Conservation (phyloP, 2,797 vertebrate genomes). For the Anguilla marmorata region DNA sequence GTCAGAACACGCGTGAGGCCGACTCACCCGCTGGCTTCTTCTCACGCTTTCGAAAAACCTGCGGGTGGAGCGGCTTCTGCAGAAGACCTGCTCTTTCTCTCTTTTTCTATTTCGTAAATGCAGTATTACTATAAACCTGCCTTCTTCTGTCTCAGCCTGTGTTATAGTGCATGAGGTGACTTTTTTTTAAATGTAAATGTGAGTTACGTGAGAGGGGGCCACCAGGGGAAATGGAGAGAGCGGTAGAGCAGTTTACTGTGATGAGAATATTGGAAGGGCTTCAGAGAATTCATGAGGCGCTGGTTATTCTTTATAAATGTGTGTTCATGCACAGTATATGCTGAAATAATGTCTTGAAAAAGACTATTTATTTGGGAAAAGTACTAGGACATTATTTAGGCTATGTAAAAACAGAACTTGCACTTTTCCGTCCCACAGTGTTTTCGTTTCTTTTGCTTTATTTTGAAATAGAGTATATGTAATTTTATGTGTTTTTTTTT, state of each 20-base stretch:
- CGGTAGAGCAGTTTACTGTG: slow-evolving; percentile 45
- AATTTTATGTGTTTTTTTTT: slow-evolving; percentile 67
- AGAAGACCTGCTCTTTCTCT: not conserved
- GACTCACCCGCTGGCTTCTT: not conserved
- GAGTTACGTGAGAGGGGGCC: slow-evolving; percentile 31
- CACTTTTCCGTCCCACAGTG: slow-evolving; percentile 77
- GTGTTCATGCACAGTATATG: slow-evolving; percentile 46
- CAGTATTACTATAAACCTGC: slow-evolving; percentile 23
- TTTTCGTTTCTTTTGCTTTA: slow-evolving; percentile 62
- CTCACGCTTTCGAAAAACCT: not conserved
- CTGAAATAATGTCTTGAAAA: slow-evolving; percentile 53
- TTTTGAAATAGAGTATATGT: slow-evolving; percentile 42
- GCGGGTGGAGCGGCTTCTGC: not conserved
- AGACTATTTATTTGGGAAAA: slow-evolving; percentile 61
- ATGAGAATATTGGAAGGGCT: slow-evolving; percentile 36
- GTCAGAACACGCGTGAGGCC: not conserved
- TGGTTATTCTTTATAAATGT: slow-evolving; percentile 49
- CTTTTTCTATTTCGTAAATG: slow-evolving; percentile 3
- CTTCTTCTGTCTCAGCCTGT: slow-evolving; percentile 23
- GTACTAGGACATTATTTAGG: slow-evolving; percentile 66
- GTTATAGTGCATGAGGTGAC: slow-evolving; percentile 42
- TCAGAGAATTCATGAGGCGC: slow-evolving; percentile 8
- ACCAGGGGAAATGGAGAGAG: not conserved
- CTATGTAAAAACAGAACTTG: slow-evolving; percentile 66
- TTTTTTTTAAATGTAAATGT: slow-evolving; percentile 19